These are phyloP conservation scores for Leptestheria dahalacensis DNA, from an alignment of 1,140 invertebrate genomes.

Conservation along the genomic window DNA sequence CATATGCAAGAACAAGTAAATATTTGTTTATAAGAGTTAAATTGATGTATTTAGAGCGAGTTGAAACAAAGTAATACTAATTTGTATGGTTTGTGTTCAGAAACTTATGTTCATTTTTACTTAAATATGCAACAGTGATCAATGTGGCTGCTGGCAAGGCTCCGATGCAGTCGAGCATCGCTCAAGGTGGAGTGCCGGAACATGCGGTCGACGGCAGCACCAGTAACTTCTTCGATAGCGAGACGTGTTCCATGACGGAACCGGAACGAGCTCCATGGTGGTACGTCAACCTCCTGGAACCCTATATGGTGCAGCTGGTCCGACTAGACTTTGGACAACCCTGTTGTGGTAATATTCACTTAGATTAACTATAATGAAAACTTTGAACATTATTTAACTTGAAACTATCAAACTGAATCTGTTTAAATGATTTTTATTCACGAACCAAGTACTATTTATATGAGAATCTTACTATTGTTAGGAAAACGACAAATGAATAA, in stretches of 20 bases:
- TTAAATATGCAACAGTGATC: constrained; percentile 37
- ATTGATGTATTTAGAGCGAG: too few species aligned
- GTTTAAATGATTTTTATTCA: neutral
- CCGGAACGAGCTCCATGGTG: constrained; percentile 74
- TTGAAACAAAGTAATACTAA: too few species aligned
- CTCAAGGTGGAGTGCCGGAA: constrained; percentile 69
- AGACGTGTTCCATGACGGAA: constrained; percentile 76
- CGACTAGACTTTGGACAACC: constrained; percentile 79
- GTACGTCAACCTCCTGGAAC: constrained; percentile 88
- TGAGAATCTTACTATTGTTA: neutral
- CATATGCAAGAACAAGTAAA: too few species aligned
- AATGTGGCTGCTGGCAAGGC: constrained; percentile 90
- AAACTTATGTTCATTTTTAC: neutral
- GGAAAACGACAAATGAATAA: neutral
- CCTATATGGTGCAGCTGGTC: constrained; percentile 87
- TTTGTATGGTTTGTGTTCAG: too few species aligned
- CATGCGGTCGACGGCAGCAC: constrained; percentile 82
- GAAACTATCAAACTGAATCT: too few species aligned
- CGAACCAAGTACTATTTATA: neutral
- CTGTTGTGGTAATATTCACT: constrained; percentile 57
- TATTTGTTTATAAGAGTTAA: too few species aligned
- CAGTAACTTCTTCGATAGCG: constrained; percentile 56
- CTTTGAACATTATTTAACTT: neutral
- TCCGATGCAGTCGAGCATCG: constrained; percentile 80
- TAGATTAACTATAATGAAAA: neutral